Base-by-base conservation (phyloP, 1,140 invertebrate genomes). In the Latrodectus geometricus region DNA sequence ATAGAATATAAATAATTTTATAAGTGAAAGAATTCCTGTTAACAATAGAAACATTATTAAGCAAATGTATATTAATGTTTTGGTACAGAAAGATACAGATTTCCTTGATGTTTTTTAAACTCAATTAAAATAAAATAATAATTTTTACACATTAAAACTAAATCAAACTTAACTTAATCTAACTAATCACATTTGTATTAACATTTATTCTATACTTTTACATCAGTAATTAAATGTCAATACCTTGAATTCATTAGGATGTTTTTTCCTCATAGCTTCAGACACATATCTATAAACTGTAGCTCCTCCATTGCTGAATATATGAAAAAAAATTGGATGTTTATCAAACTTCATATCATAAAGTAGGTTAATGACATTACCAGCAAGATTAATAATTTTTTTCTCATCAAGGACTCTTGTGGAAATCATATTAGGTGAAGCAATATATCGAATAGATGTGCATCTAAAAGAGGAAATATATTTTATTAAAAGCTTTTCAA, bases 221-320 rank as follows among this genome's bases (percentile, higher is more conserved):
- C 35, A 35, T 35, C 35, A 35, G 35, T 35, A 35, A 35, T 35
- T 35, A 35, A 35, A 35, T 35, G 5, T 35, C 2, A 61, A 20
- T 79, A 87, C 85, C 77, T 87, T 50, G 52, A 79, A 87, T 52
- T 87, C 77, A 68, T 87, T n/a, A 49, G 76, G 77, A 65, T 87
- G 77, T n/a, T 87, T 87, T 20, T 80, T 87, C n/a, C 69, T 72
- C 74, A 92, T 72, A 81, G 94, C 93, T 65, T 93, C 89, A 50
- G 93, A 93, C 50, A 95, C 92, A 89, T 94, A 93, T 88, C 94
- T 93, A 90, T 95, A 95, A 8, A 95, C 90, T 87, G 93, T 93
- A 1, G 94, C 94, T 48, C 95, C 95, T 17, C 95, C 95, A 90
- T 96, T 96, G 75, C 95, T 96, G 90, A 96, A 96, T 56, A 95